Evolutionary conservation across 2,797 vertebrate species (phyloP).

Genomic region (Micropoecilia bifurca): DNA sequence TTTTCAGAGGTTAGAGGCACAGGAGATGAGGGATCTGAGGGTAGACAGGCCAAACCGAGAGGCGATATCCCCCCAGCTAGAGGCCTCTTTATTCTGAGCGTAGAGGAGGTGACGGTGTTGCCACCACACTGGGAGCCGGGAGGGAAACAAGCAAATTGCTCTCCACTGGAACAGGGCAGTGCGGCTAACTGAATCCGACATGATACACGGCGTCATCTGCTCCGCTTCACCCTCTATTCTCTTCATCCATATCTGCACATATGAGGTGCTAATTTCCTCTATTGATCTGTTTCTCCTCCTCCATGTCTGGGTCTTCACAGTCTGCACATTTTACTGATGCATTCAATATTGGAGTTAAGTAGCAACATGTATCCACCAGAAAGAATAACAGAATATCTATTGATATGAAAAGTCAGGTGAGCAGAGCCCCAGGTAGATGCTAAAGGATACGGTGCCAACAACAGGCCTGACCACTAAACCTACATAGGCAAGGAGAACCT

Average conservation of each 20-base stretch:
- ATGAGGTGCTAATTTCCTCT: constrained; percentile 29
- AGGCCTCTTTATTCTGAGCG: constrained; percentile 71
- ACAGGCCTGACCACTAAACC: not conserved
- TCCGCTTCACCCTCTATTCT: constrained; percentile 10
- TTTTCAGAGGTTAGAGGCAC: constrained; percentile 72
- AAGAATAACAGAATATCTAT: not conserved
- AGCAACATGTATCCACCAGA: not conserved
- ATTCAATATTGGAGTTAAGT: not conserved
- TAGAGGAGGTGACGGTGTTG: constrained; percentile 43
- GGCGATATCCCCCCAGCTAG: constrained; percentile 75
- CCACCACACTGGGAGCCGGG: constrained; percentile 47
- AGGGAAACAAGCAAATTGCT: constrained; percentile 75
- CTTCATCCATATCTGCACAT: constrained; percentile 24
- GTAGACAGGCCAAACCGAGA: constrained; percentile 71
- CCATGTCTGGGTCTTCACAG: not conserved
- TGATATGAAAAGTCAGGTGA: not conserved
- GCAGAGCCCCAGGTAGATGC: constrained; percentile 35
- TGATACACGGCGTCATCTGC: constrained; percentile 39
- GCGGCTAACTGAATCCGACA: constrained; percentile 56
- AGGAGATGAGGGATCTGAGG: constrained; percentile 80
- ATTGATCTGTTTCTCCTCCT: constrained; percentile 25
- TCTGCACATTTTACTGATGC: not conserved
- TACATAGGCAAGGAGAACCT: not conserved
- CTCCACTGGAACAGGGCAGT: constrained; percentile 52
- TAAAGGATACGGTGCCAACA: constrained; percentile 38